Conservation (phyloP, 2,888 invertebrate genomes). For the Pterostichus niger region DNA sequence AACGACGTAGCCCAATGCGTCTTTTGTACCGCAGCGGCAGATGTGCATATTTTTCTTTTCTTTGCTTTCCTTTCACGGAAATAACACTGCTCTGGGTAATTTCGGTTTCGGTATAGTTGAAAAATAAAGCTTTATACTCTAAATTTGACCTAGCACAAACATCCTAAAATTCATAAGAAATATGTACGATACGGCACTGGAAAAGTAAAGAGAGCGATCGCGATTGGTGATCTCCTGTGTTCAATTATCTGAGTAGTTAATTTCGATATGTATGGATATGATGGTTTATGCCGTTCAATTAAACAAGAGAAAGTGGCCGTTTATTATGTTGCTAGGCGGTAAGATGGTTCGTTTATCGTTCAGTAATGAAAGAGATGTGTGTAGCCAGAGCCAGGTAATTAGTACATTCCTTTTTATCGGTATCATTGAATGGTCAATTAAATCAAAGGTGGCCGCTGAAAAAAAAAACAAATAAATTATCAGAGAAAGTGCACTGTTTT, state of each 20-base stretch:
- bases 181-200: conserved; percentile 22
- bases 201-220: conserved; percentile 5
- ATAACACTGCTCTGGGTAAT: conserved; percentile 49
- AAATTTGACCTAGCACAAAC: background rate
- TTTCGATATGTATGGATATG: conserved; percentile 60
- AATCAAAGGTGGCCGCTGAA: conserved; percentile 23
- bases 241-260: conserved; percentile 58
- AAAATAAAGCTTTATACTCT: conserved; percentile 37
- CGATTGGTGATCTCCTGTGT: conserved; percentile 29
- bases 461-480: conserved; percentile 40
- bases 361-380: conserved; percentile 52
- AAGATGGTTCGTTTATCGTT: conserved; percentile 47
- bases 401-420: conserved; percentile 29
- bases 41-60: conserved; percentile 66
- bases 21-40: conserved; percentile 53
- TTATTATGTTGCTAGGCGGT: conserved; percentile 48
- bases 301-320: conserved; percentile 59
- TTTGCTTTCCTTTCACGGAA: conserved; percentile 58
- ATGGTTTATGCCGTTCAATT: conserved; percentile 56
- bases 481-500: conserved; percentile 12
- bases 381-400: conserved; percentile 9
- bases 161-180: background rate
- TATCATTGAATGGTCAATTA: conserved; percentile 27
- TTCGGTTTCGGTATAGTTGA: conserved; percentile 31
- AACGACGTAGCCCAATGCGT: conserved; percentile 30